Evolutionary conservation across 1,140 invertebrate genomes (phyloP).

Genomic region (Oscheius sp.): DNA sequence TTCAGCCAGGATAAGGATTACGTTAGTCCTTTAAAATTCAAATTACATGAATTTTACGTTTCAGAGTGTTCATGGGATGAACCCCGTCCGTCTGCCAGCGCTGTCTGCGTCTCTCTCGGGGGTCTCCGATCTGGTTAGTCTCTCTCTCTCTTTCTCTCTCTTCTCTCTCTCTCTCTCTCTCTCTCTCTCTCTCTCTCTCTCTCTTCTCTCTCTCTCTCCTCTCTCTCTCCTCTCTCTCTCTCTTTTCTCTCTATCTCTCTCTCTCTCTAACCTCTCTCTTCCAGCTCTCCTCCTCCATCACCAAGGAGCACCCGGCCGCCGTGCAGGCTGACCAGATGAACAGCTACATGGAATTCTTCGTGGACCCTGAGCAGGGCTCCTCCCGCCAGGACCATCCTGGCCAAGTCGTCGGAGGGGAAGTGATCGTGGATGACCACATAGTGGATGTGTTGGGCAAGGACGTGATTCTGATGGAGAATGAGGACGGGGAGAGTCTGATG

Average conservation of each 20-base stretch:
- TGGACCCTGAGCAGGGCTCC: background rate
- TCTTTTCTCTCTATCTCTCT: too few species aligned
- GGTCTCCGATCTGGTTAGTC: background rate
- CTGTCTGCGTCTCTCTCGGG: background rate
- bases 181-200: too few species aligned
- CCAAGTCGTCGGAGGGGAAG: background rate
- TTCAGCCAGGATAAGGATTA: too few species aligned
- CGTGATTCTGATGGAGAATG: background rate
- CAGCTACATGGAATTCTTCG: conserved; percentile 27
- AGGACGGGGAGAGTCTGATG: background rate
- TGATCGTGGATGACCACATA: background rate
- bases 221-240: background rate
- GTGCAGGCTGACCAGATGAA: conserved; percentile 16
- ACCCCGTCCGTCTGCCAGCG: background rate
- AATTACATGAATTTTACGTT: too few species aligned
- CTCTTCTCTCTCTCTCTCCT: too few species aligned
- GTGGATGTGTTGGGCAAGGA: background rate
- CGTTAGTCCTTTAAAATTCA: too few species aligned
- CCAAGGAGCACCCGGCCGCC: background rate
- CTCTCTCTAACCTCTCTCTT: background rate
- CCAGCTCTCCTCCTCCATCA: background rate
- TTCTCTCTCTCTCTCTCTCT: too few species aligned
- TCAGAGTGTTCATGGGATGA: background rate
- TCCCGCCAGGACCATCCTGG: background rate
- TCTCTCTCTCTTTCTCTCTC: background rate